Percentiles rank a stretch among this genome's conserved stretches.
Conservation (phyloP, 2,113 vertebrate species). For the Daubentonia madagascariensis region DNA sequence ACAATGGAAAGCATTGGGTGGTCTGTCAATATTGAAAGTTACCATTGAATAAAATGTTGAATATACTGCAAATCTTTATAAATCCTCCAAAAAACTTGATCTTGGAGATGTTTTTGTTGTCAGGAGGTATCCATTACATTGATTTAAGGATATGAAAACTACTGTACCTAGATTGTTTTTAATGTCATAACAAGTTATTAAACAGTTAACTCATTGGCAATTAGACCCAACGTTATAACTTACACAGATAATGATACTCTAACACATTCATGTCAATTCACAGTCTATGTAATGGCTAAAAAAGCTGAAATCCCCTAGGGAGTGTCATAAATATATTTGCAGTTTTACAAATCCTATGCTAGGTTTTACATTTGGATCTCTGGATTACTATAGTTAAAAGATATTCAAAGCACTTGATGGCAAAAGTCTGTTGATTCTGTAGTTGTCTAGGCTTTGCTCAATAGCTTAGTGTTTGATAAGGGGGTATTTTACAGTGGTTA, state of each 20-base stretch:
- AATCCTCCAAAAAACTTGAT: neutral
- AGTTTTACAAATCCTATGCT: neutral
- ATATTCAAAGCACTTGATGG: neutral
- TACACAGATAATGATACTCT: neutral
- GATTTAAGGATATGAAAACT: neutral
- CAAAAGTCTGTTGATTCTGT: neutral
- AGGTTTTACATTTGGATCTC: neutral
- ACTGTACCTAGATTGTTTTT: neutral
- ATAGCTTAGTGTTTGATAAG: neutral
- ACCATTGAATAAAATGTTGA: neutral
- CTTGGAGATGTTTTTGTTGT: neutral
- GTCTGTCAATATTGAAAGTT: neutral
- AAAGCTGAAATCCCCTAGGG: neutral
- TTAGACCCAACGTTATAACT: neutral
- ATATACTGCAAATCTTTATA: neutral
- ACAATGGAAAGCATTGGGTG: neutral
- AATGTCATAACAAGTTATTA: neutral
- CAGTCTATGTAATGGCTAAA: neutral
- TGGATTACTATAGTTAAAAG: neutral
- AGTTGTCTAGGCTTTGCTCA: neutral
- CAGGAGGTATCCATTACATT: neutral
- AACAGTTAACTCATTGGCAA: neutral
- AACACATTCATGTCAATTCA: neutral
- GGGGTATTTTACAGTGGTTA: neutral
- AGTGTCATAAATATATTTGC: slow-evolving; percentile 11